Evolutionary conservation across 1,140 invertebrate genomes (phyloP).

Genomic region (Bombus waltoni): DNA sequence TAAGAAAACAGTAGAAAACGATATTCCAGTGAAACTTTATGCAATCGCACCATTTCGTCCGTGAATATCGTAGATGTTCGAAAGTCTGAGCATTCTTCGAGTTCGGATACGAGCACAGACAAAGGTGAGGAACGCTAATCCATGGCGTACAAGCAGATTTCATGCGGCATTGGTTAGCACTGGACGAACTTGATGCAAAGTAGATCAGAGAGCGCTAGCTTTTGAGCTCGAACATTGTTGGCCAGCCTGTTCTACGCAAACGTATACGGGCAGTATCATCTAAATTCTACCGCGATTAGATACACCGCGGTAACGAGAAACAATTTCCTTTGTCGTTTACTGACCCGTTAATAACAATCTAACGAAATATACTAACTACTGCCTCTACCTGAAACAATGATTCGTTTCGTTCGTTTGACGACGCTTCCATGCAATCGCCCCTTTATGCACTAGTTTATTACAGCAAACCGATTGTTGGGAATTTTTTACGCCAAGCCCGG

Average conservation of each 20-base stretch:
- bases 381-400: background rate
- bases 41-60: background rate
- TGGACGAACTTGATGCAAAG: constrained; percentile 49
- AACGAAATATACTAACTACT: constrained; percentile 34
- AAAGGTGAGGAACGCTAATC: background rate
- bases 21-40: background rate
- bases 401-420: background rate
- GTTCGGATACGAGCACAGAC: background rate
- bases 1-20: background rate
- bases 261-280: constrained; percentile 57
- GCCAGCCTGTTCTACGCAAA: background rate
- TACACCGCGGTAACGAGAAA: constrained; percentile 45
- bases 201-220: constrained; percentile 43
- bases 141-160: background rate
- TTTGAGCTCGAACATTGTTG: constrained; percentile 9
- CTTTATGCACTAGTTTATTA: background rate
- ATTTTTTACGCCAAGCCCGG: background rate
- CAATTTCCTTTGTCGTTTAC: constrained; percentile 50
- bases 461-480: background rate
- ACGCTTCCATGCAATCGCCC: background rate
- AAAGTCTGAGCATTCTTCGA: background rate
- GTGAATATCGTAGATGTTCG: background rate
- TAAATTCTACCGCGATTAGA: constrained; percentile 54
- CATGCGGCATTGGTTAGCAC: background rate
- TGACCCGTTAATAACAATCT: constrained; percentile 50